Evolutionary conservation across 2,113 vertebrate genomes (phyloP), one percentile per base, ranked within the genome.

Genomic region (Probosciger aterrimus): DNA sequence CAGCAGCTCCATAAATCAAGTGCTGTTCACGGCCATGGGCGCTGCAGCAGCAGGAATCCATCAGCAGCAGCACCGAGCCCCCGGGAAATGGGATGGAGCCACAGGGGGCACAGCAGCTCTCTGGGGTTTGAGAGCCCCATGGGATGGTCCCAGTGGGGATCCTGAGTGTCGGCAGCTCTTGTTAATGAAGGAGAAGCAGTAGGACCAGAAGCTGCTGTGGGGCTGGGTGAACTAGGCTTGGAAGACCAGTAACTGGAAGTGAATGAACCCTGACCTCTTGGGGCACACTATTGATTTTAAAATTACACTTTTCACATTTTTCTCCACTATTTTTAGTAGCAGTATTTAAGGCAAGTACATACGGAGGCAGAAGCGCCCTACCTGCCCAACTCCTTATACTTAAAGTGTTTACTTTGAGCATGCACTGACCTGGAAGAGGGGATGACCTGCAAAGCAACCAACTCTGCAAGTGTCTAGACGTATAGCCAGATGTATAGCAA

Each of bases 21-120:
- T 1, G 2, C 30, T 64, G 71, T 68, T 68, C 4, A 1, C 2
- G 20, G 69, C 44, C 6, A 10, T 5, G 4, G 67, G 62, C 2
- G 6, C 69, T 3, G 8, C 39, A 84, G 81, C 2, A 0, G 46
- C 24, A 44, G 71, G 67, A 69, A 90, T 46, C 49, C 57, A 41
- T 11, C 60, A 73, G 63, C 0, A 0, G 81, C 35, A 68, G 18
- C 0, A 0, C 35, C 1, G 1, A 86, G 65, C 6, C 33, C 55
- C 11, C 2, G 4, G 77, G 77, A 82, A 76, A 79, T 50, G n/a
- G n/a, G 46, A 14, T 28, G 46, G 23, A 76, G 24, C 57, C 3
- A 5, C 2, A 11, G 28, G 57, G 33, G 57, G 39, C 79, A 86
- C 9, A 2, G 59, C 27, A 86, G 24, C 68, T 86, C 53, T 59